phyloP scores from a whole-genome alignment of 2,797 vertebrate genomes.

The Chelonia mydas region DNA sequence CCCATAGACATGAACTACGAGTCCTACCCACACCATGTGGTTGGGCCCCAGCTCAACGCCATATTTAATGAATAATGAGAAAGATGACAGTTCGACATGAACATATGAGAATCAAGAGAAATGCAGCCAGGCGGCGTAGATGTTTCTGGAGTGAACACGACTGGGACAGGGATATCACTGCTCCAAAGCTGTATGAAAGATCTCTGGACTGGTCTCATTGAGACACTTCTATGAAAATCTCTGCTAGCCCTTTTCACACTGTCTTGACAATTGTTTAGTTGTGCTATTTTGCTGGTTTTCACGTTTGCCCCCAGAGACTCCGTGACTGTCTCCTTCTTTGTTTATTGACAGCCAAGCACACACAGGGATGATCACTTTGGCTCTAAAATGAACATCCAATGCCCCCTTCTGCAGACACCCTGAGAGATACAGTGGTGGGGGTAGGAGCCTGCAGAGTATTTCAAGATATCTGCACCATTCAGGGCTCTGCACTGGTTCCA shows the following conservation, averaged over 20 bases:
- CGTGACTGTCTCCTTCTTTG: rapidly evolving
- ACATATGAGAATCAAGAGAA: not conserved
- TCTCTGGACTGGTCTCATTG: not conserved
- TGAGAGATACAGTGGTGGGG: no score
- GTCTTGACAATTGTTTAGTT: not conserved
- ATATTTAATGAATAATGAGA: slow-evolving; percentile 88
- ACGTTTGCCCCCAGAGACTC: not conserved
- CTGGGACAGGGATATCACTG: rapidly evolving
- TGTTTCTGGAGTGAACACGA: rapidly evolving
- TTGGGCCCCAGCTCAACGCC: slow-evolving; percentile 86
- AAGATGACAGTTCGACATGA: not conserved
- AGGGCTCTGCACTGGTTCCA: not conserved
- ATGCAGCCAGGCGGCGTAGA: not conserved
- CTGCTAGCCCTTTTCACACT: not conserved
- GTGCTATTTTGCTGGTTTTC: not conserved
- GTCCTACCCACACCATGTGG: slow-evolving; percentile 86
- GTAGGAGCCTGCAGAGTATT: no score
- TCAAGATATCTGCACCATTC: not conserved
- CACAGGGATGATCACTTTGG: not conserved
- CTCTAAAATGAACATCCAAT: not conserved
- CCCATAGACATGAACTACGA: slow-evolving; percentile 93
- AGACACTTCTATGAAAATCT: not conserved
- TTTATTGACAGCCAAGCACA: rapidly evolving
- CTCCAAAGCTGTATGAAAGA: not conserved
- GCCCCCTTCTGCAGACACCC: no score